phyloP scores from a whole-genome alignment of 2,797 vertebrate species.

The Pempheris klunzingeri region DNA sequence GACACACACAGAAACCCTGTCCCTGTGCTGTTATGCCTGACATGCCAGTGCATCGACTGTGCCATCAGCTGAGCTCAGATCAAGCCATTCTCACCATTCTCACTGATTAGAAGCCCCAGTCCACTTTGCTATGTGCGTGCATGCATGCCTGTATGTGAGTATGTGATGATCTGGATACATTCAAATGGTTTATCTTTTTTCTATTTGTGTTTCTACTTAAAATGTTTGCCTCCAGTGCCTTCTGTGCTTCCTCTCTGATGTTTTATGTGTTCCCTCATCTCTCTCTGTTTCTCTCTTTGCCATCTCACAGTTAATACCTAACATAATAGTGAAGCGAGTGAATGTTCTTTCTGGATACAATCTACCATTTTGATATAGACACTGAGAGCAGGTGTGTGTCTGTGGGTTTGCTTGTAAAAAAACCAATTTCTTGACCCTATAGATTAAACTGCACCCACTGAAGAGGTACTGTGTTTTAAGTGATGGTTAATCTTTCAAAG shows the following conservation, averaged over 20 bases:
- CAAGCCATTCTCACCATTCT: conserved; percentile 34
- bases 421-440: background rate
- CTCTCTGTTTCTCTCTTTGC: background rate
- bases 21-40: conserved; percentile 14
- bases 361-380: background rate
- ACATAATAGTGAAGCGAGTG: background rate
- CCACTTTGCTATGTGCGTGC: background rate
- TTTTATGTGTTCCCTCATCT: background rate
- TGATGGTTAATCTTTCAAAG: background rate
- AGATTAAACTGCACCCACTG: background rate
- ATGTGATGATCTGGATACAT: conserved; percentile 10
- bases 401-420: background rate
- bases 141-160: background rate
- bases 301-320: background rate
- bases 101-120: conserved; percentile 46
- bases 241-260: background rate
- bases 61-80: conserved; percentile 60
- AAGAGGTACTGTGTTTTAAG: background rate
- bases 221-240: background rate
- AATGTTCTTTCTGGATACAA: background rate
- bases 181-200: conserved; percentile 6
- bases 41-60: conserved; percentile 49
- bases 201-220: background rate
- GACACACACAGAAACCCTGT: conserved; percentile 18
- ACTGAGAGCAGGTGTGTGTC: background rate